A percentile compares a stretch with the other conserved stretches of the same genome.
phyloP scores from a whole-genome alignment of 2,113 vertebrate species.

The Vulpes lagopus region DNA sequence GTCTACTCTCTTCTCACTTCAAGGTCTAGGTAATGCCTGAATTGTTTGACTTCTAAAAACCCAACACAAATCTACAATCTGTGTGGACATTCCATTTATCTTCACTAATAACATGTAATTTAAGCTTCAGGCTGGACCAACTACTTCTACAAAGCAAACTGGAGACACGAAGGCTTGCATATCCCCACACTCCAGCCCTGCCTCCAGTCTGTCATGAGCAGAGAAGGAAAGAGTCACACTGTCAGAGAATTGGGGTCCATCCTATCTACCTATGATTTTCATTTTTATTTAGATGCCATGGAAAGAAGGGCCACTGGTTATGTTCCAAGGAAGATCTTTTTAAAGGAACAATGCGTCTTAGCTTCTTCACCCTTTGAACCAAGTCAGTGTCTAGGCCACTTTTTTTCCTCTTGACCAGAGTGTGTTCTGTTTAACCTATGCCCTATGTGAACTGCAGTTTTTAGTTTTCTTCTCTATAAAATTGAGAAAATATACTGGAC shows the following conservation, averaged over 20 bases:
- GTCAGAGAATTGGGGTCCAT: not conserved
- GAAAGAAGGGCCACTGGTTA: not conserved
- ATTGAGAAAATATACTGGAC: not conserved
- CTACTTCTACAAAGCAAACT: not conserved
- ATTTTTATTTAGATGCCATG: not conserved
- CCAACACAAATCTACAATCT: not conserved
- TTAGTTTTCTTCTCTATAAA: slow-evolving; percentile 29
- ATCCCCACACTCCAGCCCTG: no score
- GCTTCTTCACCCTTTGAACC: not conserved
- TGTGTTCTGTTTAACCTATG: not conserved
- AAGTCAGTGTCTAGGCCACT: not conserved
- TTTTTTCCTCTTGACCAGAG: not conserved
- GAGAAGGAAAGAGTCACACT: not conserved
- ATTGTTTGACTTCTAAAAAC: not conserved
- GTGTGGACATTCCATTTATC: not conserved
- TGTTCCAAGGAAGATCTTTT: not conserved
- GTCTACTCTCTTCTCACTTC: not conserved
- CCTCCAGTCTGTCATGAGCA: not conserved
- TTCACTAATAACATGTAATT: not conserved
- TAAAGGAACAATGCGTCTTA: not conserved
- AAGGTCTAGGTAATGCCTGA: not conserved
- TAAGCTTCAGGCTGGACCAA: not conserved
- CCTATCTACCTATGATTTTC: not conserved
- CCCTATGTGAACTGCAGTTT: not conserved
- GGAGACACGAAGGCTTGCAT: not conserved